Base-by-base conservation (phyloP, 2,797 vertebrate species). In the Paguma larvata region DNA sequence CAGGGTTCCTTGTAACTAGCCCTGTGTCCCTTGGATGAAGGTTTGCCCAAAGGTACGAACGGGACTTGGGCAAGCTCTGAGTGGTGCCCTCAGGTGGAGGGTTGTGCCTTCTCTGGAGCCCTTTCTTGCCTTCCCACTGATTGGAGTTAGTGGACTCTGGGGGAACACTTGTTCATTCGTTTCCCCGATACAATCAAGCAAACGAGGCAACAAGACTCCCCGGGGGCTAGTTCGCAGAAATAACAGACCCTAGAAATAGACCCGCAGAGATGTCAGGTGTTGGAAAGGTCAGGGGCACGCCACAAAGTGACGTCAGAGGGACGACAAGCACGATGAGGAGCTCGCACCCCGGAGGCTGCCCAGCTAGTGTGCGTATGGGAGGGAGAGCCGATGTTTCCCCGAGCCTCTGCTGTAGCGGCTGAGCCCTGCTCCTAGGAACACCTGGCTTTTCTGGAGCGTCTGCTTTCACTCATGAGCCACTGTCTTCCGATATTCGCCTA, bases 391-490 rank as follows among this genome's bases (percentile, higher is more conserved):
- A 9, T 7, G n/a, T 12, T 12, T 59, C 2, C 51, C 3, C 3
- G 13, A 53, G 48, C 6, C 19, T 44, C 65, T 10, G 30, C 53
- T 2, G 0, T 3, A 2, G 30, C 12, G 12, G 16, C 48, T 3
- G 1, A 4, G 11, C 8, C 25, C n/a, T 2, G 2, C 1, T 6
- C 48, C 30, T 1, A 6, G 38, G 4, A 3, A 1, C 2, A 4
- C 0, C 2, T 2, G 18, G 32, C 21, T 59, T 62, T 30, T 72
- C 73, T 51, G 3, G 15, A 4, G 59, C 23, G n/a, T 21, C 32
- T 4, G 0, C 14, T 65, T 1, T 23, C 23, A 10, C 0, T 1
- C 23, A 0, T 2, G 16, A 27, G 19, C 34, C 19, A 11, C 0
- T 38, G 59, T 44, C 41, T n/a, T 44, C 77, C 62, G 11, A 0